These are phyloP conservation scores for Prunella strophiata DNA, from an alignment of 2,797 vertebrate species.

Conservation along the genomic window DNA sequence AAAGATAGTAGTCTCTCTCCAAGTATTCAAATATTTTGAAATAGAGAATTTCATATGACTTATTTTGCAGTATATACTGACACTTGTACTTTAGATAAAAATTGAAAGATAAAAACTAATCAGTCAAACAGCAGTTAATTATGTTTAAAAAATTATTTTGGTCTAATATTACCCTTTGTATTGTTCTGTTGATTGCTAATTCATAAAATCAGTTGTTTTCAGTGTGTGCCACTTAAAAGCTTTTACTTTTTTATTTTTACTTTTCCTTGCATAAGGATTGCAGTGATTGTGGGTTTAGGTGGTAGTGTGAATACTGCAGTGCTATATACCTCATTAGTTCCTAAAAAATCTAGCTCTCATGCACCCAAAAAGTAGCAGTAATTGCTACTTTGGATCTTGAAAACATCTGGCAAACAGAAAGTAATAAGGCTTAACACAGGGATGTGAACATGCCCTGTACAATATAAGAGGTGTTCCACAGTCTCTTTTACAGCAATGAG, in stretches of 20 bases:
- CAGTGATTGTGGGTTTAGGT: neutral
- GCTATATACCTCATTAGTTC: neutral
- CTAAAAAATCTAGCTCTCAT: neutral
- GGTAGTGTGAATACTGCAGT: neutral
- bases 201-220: neutral
- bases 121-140: neutral
- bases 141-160: neutral
- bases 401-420: neutral
- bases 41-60: neutral
- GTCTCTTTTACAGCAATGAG: neutral
- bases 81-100: neutral
- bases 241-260: neutral
- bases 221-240: neutral
- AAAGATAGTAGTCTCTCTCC: neutral
- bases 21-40: neutral
- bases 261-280: neutral
- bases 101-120: neutral
- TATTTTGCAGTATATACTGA: neutral
- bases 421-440: neutral
- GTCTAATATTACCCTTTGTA: neutral
- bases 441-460: neutral
- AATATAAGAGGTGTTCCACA: neutral
- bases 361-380: neutral
- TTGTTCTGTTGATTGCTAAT: neutral
- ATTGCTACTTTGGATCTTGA: neutral